Conservation (phyloP, 2,797 vertebrate species). For the Lemur catta region DNA sequence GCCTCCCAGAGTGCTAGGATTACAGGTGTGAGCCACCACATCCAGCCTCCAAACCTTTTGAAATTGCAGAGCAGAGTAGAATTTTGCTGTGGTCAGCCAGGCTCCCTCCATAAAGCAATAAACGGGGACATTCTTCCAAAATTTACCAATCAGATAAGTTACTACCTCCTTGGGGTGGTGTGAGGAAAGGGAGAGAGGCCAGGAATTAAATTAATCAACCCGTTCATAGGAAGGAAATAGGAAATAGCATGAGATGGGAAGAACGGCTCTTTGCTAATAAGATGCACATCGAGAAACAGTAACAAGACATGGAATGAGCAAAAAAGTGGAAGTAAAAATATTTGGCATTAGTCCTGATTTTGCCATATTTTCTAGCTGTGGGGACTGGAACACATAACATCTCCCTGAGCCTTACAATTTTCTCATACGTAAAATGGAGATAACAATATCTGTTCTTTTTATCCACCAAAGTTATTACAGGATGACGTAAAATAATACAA, state of each 20-base stretch:
- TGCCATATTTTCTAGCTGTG: background rate
- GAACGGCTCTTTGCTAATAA: background rate
- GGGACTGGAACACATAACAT: background rate
- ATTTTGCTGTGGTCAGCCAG: background rate
- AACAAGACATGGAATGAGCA: background rate
- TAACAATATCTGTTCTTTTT: background rate
- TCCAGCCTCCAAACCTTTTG: background rate
- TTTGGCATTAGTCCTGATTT: background rate
- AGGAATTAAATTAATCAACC: background rate
- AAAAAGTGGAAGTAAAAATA: background rate
- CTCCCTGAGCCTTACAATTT: background rate
- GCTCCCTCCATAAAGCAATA: background rate
- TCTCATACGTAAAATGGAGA: background rate
- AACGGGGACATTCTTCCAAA: background rate
- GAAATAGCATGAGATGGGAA: background rate
- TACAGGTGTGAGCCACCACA: too few species aligned
- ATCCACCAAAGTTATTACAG: background rate
- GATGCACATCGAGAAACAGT: background rate
- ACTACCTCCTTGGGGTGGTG: background rate
- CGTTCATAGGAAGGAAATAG: background rate
- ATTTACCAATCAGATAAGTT: background rate
- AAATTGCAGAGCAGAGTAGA: background rate
- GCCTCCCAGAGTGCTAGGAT: too few species aligned
- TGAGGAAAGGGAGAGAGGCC: background rate
- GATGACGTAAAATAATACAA: background rate